phyloP scores from a whole-genome alignment of 2,888 invertebrate species.

The Hetaerina titia region DNA sequence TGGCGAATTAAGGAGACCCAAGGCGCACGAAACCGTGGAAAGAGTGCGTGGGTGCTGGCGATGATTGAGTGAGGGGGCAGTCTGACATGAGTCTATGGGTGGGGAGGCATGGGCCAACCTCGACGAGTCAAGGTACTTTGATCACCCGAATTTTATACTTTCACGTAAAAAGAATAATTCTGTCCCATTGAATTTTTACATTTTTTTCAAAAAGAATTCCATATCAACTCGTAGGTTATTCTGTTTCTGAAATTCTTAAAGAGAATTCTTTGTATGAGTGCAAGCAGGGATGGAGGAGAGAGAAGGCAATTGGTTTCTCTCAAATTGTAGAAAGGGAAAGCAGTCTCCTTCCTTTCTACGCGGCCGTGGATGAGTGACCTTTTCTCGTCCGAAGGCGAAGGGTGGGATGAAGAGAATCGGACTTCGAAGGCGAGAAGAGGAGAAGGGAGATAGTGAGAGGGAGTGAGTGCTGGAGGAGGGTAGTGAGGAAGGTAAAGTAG shows the following conservation, averaged over 20 bases:
- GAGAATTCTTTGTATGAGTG: not conserved
- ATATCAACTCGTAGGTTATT: too few species aligned
- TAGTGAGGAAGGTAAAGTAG: not conserved
- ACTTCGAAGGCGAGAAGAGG: not conserved
- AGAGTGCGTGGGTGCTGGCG: too few species aligned
- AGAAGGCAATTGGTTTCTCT: not conserved
- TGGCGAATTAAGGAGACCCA: not conserved
- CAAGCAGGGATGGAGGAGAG: not conserved
- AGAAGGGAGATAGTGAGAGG: not conserved
- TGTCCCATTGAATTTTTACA: too few species aligned
- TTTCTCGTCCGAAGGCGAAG: not conserved
- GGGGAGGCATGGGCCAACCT: too few species aligned
- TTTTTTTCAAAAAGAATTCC: too few species aligned
- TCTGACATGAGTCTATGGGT: too few species aligned
- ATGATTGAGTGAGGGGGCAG: too few species aligned
- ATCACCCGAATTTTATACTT: too few species aligned
- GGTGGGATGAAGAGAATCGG: not conserved
- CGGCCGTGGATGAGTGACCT: not conserved
- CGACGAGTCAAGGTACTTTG: too few species aligned
- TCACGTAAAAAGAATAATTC: too few species aligned
- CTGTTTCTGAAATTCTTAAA: too few species aligned
- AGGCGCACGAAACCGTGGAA: not conserved
- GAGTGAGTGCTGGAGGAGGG: not conserved
- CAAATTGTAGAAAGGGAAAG: not conserved
- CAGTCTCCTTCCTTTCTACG: not conserved